These are phyloP conservation scores for Porites lobata DNA, from an alignment of 92 coral and sea anemone genomes.

Conservation along the genomic window DNA sequence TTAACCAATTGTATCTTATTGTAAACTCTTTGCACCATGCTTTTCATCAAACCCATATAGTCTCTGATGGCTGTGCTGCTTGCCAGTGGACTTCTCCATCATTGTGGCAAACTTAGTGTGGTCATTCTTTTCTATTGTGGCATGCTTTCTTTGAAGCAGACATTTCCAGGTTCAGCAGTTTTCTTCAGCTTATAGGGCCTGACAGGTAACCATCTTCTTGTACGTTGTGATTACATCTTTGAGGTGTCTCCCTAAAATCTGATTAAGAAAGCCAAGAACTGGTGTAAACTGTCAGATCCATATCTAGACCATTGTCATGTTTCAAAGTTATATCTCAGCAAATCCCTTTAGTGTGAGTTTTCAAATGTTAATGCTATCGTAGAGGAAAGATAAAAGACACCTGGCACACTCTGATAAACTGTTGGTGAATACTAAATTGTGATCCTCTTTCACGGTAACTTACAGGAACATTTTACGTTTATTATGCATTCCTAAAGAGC, in stretches of 20 bases:
- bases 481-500: too few relatives aligned
- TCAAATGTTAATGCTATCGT: too few relatives aligned
- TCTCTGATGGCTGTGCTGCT: conserved; percentile 41
- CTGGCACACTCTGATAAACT: too few relatives aligned
- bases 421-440: too few relatives aligned
- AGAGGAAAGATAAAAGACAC: too few relatives aligned
- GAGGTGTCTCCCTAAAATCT: conserved; percentile 20
- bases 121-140: conserved; percentile 18
- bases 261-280: background rate
- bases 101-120: conserved; percentile 17
- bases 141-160: conserved; percentile 45
- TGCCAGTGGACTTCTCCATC: conserved; percentile 25
- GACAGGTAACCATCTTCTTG: conserved; percentile 32
- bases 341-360: too few relatives aligned
- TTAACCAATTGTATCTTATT: conserved; percentile 40
- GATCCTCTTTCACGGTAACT: too few relatives aligned
- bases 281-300: too few relatives aligned
- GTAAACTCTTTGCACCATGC: conserved; percentile 45
- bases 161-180: conserved; percentile 61
- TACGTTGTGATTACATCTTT: conserved; percentile 14
- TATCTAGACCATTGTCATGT: too few relatives aligned
- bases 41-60: conserved; percentile 32
- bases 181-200: conserved; percentile 43
- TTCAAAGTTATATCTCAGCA: too few relatives aligned
- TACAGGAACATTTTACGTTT: too few relatives aligned